Base-by-base conservation (phyloP, 2,113 vertebrate genomes). In the Nothocercus julius region DNA sequence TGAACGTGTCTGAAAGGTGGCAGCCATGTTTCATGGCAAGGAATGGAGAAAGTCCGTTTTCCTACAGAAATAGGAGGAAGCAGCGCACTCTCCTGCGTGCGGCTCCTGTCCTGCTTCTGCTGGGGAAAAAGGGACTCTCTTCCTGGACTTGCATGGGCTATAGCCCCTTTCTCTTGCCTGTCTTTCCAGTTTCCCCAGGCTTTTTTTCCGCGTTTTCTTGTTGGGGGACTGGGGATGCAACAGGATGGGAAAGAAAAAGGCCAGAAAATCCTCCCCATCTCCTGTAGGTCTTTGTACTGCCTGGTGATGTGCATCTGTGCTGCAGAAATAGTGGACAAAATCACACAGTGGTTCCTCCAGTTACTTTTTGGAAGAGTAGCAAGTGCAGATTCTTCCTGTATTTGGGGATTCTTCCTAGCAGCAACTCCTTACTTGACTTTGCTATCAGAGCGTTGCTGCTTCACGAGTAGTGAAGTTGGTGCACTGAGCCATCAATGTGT, bases 31-130 rank as follows among this genome's bases (percentile, higher is more conserved):
- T 20, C 7, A 53, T 21, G 20, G 25, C 42, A 17, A 8, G 47
- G 44, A 49, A 17, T 9, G 25, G 8, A 6, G n/a, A 21, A 36
- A 25, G 8, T 15, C 18, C 54, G 1, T 8, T 70, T 64, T 47
- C 38, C 32, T 34, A 2, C 9, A 64, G 25, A 38, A 40, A 7
- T 18, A 2, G 54, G 5, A 2, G 61, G 44, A 47, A 20, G 9
- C 32, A 13, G 7, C 2, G 20, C 0, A 0, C 30, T 32, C 30
- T 32, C 18, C 12, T 56, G 7, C 45, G 36, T 0, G 0, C 2
- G 4, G 20, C 30, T 58, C 40, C 53, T 72, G 34, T 36, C 47
- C 24, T 20, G 47, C 27, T 70, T 30, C 49, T 38, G 47, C 34
- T 6, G 8, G 8, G 25, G 69, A 53, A 53, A 53, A 80, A 27